These are phyloP conservation scores for Ellobium chinense DNA, from an alignment of 2,888 invertebrate genomes.

Conservation along the genomic window DNA sequence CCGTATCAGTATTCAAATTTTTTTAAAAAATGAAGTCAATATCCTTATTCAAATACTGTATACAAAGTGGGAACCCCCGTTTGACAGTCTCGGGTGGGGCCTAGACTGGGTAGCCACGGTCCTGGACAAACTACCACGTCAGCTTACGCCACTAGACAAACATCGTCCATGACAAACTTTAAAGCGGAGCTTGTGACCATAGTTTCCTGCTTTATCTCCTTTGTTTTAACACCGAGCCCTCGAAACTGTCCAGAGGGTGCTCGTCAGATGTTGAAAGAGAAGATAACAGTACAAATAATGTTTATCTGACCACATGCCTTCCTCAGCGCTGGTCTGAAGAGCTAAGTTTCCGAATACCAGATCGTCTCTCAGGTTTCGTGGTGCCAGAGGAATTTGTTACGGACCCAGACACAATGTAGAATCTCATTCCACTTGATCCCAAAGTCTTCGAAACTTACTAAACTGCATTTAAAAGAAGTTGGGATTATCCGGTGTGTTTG, in stretches of 20 bases:
- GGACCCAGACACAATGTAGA: too few species aligned
- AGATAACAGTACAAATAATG: constrained; percentile 18
- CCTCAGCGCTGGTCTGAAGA: background rate
- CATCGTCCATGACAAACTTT: background rate
- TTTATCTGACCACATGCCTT: constrained; percentile 1
- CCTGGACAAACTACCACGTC: background rate
- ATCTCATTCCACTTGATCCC: too few species aligned
- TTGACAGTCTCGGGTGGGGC: too few species aligned
- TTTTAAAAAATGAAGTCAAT: too few species aligned
- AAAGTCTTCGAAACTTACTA: too few species aligned
- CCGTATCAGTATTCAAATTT: too few species aligned
- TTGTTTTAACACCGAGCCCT: constrained; percentile 11
- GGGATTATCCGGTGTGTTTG: too few species aligned
- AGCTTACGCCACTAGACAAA: constrained; percentile 2
- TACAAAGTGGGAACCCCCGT: too few species aligned
- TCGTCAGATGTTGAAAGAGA: background rate
- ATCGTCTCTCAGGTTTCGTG: background rate
- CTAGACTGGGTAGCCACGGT: too few species aligned
- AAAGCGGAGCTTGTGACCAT: background rate
- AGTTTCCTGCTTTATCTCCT: background rate
- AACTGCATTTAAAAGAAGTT: too few species aligned
- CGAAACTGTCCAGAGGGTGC: background rate
- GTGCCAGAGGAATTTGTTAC: too few species aligned
- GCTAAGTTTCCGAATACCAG: background rate
- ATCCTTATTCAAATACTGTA: too few species aligned